Evolutionary conservation across 1,140 invertebrate species (phyloP).

Genomic region (roundworm (Caenorhabditis elegans)): DNA sequence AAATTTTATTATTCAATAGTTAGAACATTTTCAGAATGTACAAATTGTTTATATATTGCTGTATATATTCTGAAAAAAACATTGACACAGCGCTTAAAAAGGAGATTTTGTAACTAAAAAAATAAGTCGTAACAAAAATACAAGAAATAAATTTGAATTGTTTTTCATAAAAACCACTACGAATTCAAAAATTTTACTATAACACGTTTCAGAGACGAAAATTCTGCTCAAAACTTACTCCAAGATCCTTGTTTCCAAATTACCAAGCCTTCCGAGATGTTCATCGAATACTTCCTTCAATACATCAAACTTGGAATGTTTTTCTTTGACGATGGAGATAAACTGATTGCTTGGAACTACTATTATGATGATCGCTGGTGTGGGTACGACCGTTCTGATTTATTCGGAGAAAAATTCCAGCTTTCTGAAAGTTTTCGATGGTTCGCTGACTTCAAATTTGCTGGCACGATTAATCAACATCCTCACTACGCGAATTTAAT

Average conservation of each 20-base stretch:
- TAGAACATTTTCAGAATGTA: too few relatives aligned
- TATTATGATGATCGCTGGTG: conserved; percentile 14
- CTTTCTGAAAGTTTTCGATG: neutral
- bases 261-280: neutral
- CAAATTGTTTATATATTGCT: too few relatives aligned
- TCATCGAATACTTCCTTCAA: conserved; percentile 7
- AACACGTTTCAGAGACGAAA: neutral
- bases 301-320: neutral
- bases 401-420: neutral
- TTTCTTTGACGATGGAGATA: neutral
- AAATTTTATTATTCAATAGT: too few relatives aligned
- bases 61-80: too few relatives aligned
- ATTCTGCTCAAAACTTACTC: neutral
- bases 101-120: too few relatives aligned
- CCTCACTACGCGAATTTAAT: neutral
- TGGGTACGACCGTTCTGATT: neutral
- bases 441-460: neutral
- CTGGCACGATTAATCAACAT: neutral
- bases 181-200: neutral
- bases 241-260: neutral
- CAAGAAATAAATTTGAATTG: too few relatives aligned
- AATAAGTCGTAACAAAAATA: too few relatives aligned
- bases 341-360: conserved; percentile 8
- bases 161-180: too few relatives aligned
- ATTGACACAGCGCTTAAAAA: too few relatives aligned